These are phyloP conservation scores for Zonitis immaculata DNA, from an alignment of 2,888 invertebrate species.

Conservation along the genomic window DNA sequence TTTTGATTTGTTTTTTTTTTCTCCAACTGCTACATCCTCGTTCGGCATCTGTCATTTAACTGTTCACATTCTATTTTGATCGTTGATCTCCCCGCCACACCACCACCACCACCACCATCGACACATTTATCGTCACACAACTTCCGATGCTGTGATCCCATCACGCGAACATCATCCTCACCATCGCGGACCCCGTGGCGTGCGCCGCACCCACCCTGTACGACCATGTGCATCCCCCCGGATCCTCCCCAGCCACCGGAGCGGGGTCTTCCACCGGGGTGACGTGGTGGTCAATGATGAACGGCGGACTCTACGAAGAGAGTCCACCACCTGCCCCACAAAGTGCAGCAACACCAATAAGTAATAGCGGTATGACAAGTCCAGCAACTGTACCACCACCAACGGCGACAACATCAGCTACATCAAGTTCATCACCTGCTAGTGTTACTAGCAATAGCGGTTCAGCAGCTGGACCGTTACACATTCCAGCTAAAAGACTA, in stretches of 20 bases:
- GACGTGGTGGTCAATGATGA: constrained; percentile 83
- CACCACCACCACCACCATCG: too few species aligned
- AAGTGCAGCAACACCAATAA: constrained; percentile 51
- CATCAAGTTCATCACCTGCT: constrained; percentile 58
- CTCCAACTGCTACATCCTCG: constrained; percentile 30
- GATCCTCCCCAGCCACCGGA: constrained; percentile 73
- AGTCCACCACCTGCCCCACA: constrained; percentile 57
- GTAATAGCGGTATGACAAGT: constrained; percentile 54
- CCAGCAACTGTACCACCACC: constrained; percentile 49
- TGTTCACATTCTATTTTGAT: constrained; percentile 24
- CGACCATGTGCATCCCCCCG: constrained; percentile 71
- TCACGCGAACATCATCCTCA: constrained; percentile 55
- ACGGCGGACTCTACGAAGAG: constrained; percentile 75
- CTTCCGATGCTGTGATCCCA: constrained; percentile 45
- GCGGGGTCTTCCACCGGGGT: constrained; percentile 79
- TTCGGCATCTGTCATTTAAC: constrained; percentile 29
- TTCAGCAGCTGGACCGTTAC: constrained; percentile 68
- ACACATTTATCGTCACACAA: too few species aligned
- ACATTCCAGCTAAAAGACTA: constrained; percentile 83
- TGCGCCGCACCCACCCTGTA: constrained; percentile 73
- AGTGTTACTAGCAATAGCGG: constrained; percentile 61
- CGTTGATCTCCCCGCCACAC: constrained; percentile 23
- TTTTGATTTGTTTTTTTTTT: constrained; percentile 35
- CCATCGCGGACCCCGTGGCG: constrained; percentile 72
- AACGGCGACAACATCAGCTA: constrained; percentile 64